These are phyloP conservation scores for Gambusia yucatana DNA, from an alignment of 2,797 vertebrate species.

Conservation along the genomic window DNA sequence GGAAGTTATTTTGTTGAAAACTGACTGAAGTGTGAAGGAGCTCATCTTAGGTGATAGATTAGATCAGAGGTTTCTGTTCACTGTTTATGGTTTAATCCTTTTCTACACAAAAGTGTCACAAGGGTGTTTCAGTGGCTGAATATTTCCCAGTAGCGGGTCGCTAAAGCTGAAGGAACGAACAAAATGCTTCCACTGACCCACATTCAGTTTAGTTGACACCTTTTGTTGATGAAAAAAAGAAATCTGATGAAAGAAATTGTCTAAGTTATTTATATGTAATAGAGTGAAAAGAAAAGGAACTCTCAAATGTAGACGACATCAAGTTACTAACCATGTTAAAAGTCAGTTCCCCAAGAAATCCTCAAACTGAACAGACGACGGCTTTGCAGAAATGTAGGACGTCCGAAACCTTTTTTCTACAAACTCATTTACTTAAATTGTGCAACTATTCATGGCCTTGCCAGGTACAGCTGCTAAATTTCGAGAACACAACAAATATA, in stretches of 20 bases:
- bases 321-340: neutral
- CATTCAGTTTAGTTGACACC: neutral
- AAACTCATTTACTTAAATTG: neutral
- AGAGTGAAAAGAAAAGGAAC: neutral
- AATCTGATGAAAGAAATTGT: neutral
- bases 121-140: neutral
- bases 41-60: constrained; percentile 8
- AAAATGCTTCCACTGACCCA: neutral
- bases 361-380: neutral
- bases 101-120: constrained; percentile 11
- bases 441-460: neutral
- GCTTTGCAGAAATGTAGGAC: neutral
- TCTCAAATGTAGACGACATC: neutral
- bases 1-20: neutral
- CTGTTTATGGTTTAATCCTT: constrained; percentile 12
- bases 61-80: constrained; percentile 29
- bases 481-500: neutral
- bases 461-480: neutral
- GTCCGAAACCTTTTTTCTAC: neutral
- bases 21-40: constrained; percentile 11
- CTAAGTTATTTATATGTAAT: neutral
- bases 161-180: neutral
- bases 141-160: neutral
- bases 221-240: neutral
- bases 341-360: neutral